These are phyloP conservation scores for Pogonocherus hispidulus DNA, from an alignment of 2,888 invertebrate species.

Conservation along the genomic window DNA sequence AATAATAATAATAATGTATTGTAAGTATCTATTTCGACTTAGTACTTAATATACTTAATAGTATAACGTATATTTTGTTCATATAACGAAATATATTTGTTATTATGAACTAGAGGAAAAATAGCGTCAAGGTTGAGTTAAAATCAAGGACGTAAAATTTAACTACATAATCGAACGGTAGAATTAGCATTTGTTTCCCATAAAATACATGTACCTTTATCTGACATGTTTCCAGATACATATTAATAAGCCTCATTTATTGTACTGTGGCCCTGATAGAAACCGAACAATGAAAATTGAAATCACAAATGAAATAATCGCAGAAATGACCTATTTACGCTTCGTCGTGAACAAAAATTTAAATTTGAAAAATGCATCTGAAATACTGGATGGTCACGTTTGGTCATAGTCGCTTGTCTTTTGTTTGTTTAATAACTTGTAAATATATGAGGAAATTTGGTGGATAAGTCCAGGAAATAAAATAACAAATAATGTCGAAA, in stretches of 20 bases:
- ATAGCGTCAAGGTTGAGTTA: neutral
- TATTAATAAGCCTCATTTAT: constrained; percentile 6
- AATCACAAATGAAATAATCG: neutral
- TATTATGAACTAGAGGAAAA: too few species aligned
- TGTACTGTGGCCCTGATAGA: neutral
- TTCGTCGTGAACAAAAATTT: neutral
- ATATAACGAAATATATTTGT: too few species aligned
- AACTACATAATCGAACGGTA: neutral
- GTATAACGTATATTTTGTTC: too few species aligned
- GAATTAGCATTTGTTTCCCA: constrained; percentile 4
- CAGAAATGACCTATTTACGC: neutral
- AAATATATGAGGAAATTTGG: too few species aligned
- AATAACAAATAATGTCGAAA: too few species aligned
- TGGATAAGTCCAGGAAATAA: too few species aligned
- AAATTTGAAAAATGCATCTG: neutral
- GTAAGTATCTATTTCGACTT: too few species aligned
- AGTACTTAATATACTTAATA: too few species aligned
- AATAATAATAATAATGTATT: too few species aligned
- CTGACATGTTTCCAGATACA: neutral
- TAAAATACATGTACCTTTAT: constrained; percentile 1
- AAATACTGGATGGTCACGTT: neutral
- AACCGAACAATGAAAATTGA: neutral
- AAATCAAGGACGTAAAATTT: neutral
- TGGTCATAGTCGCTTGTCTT: too few species aligned
- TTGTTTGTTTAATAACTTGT: too few species aligned